Evolutionary conservation across 2,888 invertebrate genomes (phyloP).

Genomic region (Heliconius cydno): DNA sequence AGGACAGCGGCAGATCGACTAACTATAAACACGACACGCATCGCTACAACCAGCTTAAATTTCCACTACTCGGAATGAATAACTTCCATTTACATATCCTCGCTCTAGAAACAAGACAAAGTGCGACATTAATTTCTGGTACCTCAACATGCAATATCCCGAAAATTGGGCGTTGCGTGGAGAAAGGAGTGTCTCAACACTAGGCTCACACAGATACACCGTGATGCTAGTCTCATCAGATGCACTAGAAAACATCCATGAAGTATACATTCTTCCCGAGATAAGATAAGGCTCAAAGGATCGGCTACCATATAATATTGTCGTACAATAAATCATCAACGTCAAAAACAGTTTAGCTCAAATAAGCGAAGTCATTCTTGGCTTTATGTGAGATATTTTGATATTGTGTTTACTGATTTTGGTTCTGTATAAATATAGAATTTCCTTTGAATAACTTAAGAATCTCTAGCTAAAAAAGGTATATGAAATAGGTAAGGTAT

Average conservation of each 20-base stretch:
- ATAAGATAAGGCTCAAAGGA: constrained; percentile 23
- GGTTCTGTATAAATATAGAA: constrained; percentile 38
- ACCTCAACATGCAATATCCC: background rate
- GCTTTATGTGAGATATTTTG: constrained; percentile 36
- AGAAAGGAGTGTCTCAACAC: background rate
- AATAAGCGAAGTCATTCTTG: constrained; percentile 54
- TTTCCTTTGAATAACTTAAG: too few species aligned
- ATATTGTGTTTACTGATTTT: background rate
- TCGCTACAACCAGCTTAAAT: too few species aligned
- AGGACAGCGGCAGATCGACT: too few species aligned
- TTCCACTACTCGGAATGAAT: background rate
- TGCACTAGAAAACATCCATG: background rate
- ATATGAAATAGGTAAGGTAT: too few species aligned
- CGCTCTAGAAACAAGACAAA: background rate
- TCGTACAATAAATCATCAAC: constrained; percentile 66
- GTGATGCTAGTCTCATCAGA: background rate
- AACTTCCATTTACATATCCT: background rate
- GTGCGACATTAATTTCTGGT: background rate
- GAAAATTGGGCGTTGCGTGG: background rate
- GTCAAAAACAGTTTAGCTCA: constrained; percentile 55
- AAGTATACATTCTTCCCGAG: constrained; percentile 1
- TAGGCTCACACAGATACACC: background rate
- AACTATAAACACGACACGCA: too few species aligned
- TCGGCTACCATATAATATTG: constrained; percentile 49
- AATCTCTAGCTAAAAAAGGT: too few species aligned